phyloP scores from a whole-genome alignment of 2,888 invertebrate species.

The Eremobia ochroleuca region DNA sequence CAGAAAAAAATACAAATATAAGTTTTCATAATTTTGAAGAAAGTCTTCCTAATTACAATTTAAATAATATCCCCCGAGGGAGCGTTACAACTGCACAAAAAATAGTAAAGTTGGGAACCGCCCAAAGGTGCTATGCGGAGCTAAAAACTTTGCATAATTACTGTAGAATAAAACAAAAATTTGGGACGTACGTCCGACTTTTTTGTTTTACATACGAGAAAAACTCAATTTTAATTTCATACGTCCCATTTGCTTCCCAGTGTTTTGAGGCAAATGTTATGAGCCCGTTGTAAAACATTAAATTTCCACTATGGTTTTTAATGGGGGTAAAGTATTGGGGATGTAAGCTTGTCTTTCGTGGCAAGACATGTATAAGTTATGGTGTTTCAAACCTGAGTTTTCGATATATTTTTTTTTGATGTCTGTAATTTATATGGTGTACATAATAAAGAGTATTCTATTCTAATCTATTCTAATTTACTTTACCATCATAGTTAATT shows the following conservation, averaged over 20 bases:
- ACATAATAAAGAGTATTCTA: no score
- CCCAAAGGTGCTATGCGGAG: conserved; percentile 38
- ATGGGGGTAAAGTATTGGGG: neutral
- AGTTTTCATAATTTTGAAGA: conserved; percentile 40
- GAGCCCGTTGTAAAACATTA: conserved; percentile 26
- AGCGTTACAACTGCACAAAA: conserved; percentile 49
- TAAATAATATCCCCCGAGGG: conserved; percentile 41
- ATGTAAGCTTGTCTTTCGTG: neutral
- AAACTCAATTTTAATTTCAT: conserved; percentile 50
- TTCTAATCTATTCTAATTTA: no score
- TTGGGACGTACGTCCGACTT: conserved; percentile 3
- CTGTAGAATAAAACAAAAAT: conserved; percentile 53
- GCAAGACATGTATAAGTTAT: no score
- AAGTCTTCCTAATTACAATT: conserved; percentile 50
- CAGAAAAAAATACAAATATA: conserved; percentile 2
- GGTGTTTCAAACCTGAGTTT: neutral
- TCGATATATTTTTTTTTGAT: no score
- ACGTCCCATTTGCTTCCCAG: conserved; percentile 42
- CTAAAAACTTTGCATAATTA: conserved; percentile 55
- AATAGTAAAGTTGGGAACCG: conserved; percentile 51
- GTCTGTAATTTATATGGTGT: no score
- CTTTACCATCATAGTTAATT: no score
- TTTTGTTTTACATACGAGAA: conserved; percentile 11
- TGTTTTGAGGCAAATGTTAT: conserved; percentile 14
- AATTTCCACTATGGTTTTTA: conserved; percentile 27